These are phyloP conservation scores for Diploptera punctata DNA, from an alignment of 2,888 invertebrate species.

Conservation along the genomic window DNA sequence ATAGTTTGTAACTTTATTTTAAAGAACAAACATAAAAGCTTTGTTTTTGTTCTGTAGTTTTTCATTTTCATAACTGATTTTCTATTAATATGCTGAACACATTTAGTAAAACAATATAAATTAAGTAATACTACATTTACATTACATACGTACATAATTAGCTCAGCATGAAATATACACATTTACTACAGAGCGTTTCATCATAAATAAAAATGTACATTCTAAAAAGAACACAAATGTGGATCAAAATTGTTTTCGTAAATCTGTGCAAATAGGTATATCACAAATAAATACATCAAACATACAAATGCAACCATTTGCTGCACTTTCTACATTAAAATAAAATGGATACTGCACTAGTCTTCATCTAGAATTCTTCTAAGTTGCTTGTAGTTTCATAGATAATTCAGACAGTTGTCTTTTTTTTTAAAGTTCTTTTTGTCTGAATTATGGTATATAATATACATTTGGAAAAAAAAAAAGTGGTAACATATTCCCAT, in stretches of 20 bases:
- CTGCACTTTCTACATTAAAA: background rate
- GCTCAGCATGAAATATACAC: conserved; percentile 23
- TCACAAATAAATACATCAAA: conserved; percentile 41
- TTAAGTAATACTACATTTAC: conserved; percentile 37
- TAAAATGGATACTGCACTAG: background rate
- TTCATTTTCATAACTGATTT: background rate
- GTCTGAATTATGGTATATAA: background rate
- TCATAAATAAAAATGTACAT: conserved; percentile 30
- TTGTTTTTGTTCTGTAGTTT: conserved; percentile 10
- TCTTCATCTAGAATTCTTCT: background rate
- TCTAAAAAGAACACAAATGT: conserved; percentile 38
- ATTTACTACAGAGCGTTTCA: conserved; percentile 12
- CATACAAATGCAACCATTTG: conserved; percentile 26
- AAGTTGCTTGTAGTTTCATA: background rate
- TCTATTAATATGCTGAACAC: conserved; percentile 30
- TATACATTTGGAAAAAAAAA: too few species aligned
- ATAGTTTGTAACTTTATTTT: conserved; percentile 32
- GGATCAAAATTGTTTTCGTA: conserved; percentile 25
- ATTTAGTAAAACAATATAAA: conserved; percentile 34
- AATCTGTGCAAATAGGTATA: conserved; percentile 38
- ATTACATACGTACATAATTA: conserved; percentile 28
- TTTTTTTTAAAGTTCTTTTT: background rate
- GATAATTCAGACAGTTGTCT: background rate
- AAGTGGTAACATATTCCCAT: conserved; percentile 8
- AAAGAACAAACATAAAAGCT: conserved; percentile 34